Base-by-base conservation (phyloP, 2,113 vertebrate genomes). In the Mesitornis unicolor region DNA sequence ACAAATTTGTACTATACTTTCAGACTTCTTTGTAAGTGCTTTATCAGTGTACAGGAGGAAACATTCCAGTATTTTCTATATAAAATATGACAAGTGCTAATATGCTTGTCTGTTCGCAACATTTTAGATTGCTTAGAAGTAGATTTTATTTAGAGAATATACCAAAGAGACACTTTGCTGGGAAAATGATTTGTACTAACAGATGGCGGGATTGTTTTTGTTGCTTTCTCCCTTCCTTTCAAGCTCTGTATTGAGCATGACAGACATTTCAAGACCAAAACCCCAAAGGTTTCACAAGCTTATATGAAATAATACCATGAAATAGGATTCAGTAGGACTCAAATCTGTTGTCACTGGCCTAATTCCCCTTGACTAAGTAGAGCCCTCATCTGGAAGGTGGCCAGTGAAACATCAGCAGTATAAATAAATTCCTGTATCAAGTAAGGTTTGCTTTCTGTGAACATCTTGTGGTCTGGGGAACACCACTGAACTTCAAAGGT, bases 1-100 rank as follows among this genome's bases (percentile, higher is more conserved):
- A 48, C 4, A 70, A 50, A 33, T 76, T 47, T 56, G 15, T 57
- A 29, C 15, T 33, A 1, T 7, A 51, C 74, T 86, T 93, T 29
- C 71, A 63, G 35, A 26, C 17, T 57, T 51, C 35, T 73, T 88
- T 69, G 28, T 59, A 69, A 80, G 4, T 18, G 6, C 18, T 84
- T 65, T 74, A 61, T 74, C 54, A 61, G 5, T 21, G 19, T 69
- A 61, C 19, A 65, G 25, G 31, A 65, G 25, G 53, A 88, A 69
- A 92, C 35, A 80, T 90, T 94, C 61, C 68, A 42, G 20, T 77
- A 35, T 84, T 90, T 96, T 80, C 38, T 90, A 35, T 45, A 67
- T 70, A 57, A 90, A 94, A 80, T 65, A 69, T 80, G 85, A 93
- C 88, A 94, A 94, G 88, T 90, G 83, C 12, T 86, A 94, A 84